Evolutionary conservation across 2,797 vertebrate species (phyloP).

Genomic region (Streptopelia turtur): DNA sequence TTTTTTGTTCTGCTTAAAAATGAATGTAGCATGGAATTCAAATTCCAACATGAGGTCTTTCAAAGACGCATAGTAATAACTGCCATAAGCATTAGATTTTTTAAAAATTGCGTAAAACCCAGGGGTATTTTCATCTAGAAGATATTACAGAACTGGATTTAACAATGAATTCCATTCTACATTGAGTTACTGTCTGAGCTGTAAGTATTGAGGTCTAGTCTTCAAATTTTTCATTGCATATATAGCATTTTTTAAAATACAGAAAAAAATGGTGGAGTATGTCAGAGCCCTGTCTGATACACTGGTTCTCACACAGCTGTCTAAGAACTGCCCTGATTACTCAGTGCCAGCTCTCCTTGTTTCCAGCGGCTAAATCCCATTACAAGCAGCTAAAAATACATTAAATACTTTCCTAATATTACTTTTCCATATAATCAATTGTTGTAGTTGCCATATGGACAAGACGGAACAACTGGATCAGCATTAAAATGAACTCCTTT

Average conservation of each 20-base stretch:
- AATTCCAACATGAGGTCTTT: slow-evolving; percentile 5
- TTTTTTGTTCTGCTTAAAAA: slow-evolving; percentile 40
- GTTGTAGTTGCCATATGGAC: background rate
- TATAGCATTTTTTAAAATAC: background rate
- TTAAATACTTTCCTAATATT: slow-evolving; percentile 16
- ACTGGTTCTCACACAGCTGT: slow-evolving; percentile 1
- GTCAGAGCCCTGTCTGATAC: background rate
- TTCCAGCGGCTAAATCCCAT: slow-evolving; percentile 62
- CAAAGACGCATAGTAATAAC: background rate
- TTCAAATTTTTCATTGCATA: background rate
- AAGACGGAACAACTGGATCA: background rate
- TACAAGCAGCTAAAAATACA: slow-evolving; percentile 57
- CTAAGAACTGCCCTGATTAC: slow-evolving; percentile 43
- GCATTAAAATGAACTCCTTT: slow-evolving; percentile 11
- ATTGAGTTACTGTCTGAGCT: background rate
- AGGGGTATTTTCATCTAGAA: slow-evolving; percentile 3
- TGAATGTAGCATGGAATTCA: slow-evolving; percentile 6
- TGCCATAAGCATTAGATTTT: background rate
- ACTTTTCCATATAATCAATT: background rate
- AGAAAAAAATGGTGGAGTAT: background rate
- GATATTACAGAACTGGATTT: background rate
- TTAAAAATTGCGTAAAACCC: background rate
- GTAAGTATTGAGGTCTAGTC: background rate
- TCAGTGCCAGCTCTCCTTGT: background rate
- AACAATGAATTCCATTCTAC: slow-evolving; percentile 9